These are phyloP conservation scores for Anastrepha ludens DNA, from an alignment of 1,140 invertebrate genomes.

Conservation along the genomic window DNA sequence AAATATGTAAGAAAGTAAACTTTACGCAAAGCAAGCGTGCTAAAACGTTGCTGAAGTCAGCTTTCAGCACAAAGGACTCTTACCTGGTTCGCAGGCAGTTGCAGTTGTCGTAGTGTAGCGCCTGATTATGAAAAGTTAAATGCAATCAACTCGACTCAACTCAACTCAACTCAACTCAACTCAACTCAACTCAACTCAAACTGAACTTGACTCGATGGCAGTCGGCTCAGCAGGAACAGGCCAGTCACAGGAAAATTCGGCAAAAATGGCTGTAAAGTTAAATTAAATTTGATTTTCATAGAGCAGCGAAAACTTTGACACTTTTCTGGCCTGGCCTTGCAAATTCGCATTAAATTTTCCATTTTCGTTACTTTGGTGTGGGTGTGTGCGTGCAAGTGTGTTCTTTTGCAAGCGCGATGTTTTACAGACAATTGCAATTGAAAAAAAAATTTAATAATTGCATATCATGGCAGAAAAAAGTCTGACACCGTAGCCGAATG, in stretches of 20 bases:
- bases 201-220: slow-evolving; percentile 41
- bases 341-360: background rate
- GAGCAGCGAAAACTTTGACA: slow-evolving; percentile 34
- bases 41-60: slow-evolving; percentile 40
- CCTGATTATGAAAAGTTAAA: slow-evolving; percentile 47
- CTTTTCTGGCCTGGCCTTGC: background rate
- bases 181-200: slow-evolving; percentile 17
- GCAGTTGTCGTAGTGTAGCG: background rate
- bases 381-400: background rate
- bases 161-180: slow-evolving; percentile 41
- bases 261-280: slow-evolving; percentile 28
- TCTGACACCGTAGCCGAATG: no score
- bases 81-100: background rate
- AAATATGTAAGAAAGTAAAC: background rate
- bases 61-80: background rate
- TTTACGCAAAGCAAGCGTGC: slow-evolving; percentile 12
- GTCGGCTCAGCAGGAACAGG: slow-evolving; percentile 27
- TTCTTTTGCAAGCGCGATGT: background rate
- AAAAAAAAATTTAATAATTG: no score
- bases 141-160: slow-evolving; percentile 35
- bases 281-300: slow-evolving; percentile 38
- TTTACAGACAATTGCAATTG: background rate
- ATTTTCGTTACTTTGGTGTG: background rate
- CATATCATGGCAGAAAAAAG: no score
- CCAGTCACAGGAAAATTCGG: background rate